phyloP scores from a whole-genome alignment of 2,797 vertebrate species.

The Crypturellus tataupa region DNA sequence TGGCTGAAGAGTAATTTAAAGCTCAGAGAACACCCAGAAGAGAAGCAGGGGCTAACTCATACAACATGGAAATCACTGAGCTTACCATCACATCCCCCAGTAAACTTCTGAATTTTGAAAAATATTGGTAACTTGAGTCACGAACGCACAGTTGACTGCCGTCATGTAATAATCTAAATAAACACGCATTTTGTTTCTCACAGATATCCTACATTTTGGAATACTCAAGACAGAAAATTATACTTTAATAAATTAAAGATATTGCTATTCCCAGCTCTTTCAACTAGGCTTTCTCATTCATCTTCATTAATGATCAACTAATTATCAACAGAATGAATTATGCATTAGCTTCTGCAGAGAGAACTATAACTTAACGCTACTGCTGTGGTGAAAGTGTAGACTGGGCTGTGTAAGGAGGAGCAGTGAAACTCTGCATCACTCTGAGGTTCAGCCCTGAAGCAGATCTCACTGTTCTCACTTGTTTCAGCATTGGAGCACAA shows the following conservation, averaged over 20 bases:
- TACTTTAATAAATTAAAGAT: not conserved
- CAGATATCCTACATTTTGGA: not conserved
- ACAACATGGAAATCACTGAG: not conserved
- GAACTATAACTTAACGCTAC: slow-evolving; percentile 47
- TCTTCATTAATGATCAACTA: slow-evolving; percentile 68
- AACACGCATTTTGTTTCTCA: not conserved
- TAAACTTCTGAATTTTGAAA: not conserved
- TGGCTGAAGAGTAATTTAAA: not conserved
- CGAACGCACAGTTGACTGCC: not conserved
- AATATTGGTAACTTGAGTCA: not conserved
- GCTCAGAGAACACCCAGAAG: not conserved
- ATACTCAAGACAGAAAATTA: not conserved
- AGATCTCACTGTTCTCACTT: not conserved
- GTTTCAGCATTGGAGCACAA: not conserved
- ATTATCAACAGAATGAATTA: slow-evolving; percentile 70
- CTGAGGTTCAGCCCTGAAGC: not conserved
- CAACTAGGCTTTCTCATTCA: slow-evolving; percentile 21
- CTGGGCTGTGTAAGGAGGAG: not conserved
- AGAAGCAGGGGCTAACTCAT: not conserved
- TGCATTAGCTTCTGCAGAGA: slow-evolving; percentile 24
- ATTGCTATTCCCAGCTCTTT: slow-evolving; percentile 15
- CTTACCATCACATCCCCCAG: not conserved
- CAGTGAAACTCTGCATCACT: not conserved
- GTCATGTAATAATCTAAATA: not conserved
- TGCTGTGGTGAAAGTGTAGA: slow-evolving; percentile 34